Evolutionary conservation across 1,140 invertebrate genomes (phyloP).

Genomic region (Limonius californicus): DNA sequence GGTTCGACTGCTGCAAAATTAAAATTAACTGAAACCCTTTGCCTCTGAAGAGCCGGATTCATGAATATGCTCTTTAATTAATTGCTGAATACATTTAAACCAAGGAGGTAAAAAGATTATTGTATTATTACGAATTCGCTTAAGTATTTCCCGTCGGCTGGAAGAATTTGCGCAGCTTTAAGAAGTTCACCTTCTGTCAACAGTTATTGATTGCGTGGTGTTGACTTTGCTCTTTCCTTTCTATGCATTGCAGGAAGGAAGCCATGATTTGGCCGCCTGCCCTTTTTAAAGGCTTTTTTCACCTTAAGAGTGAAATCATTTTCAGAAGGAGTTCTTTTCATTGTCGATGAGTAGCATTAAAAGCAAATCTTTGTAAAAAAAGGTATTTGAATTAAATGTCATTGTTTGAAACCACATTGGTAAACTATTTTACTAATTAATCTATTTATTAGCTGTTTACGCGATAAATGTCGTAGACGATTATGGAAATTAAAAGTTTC

Average conservation of each 20-base stretch:
- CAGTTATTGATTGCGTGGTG: slow-evolving; percentile 26
- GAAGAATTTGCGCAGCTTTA: slow-evolving; percentile 15
- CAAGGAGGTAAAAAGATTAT: neutral
- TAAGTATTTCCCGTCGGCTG: slow-evolving; percentile 13
- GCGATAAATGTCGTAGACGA: too few relatives aligned
- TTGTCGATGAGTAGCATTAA: neutral
- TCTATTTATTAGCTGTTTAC: too few relatives aligned
- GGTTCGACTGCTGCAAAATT: slow-evolving; percentile 6
- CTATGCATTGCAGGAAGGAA: slow-evolving; percentile 21
- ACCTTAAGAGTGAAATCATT: neutral
- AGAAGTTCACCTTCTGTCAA: slow-evolving; percentile 21
- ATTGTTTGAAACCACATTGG: too few relatives aligned
- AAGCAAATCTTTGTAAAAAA: too few relatives aligned
- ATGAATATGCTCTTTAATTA: slow-evolving; percentile 5
- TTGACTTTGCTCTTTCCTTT: slow-evolving; percentile 24
- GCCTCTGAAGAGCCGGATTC: neutral
- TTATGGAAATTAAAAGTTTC: too few relatives aligned
- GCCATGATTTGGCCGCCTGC: slow-evolving; percentile 20
- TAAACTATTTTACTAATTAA: too few relatives aligned
- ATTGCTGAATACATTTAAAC: slow-evolving; percentile 7
- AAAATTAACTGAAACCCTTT: slow-evolving; percentile 13
- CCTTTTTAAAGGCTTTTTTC: neutral
- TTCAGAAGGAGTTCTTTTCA: neutral
- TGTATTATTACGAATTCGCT: neutral
- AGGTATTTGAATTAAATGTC: too few relatives aligned